Conservation (phyloP, 2,888 invertebrate species). For the Drosophila buzzatii region DNA sequence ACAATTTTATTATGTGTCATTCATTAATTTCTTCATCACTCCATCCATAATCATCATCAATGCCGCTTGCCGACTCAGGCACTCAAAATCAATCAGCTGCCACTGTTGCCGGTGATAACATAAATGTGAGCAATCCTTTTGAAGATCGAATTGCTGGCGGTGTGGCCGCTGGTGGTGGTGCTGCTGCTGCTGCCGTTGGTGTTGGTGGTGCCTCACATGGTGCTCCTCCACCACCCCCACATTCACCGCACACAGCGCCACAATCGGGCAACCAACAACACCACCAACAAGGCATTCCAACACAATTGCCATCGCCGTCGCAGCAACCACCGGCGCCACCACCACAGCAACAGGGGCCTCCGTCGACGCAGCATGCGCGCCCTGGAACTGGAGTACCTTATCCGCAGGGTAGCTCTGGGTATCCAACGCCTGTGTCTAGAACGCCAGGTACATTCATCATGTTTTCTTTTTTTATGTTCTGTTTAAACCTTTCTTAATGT, state of each 20-base stretch:
- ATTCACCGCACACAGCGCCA: constrained; percentile 68
- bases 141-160: constrained; percentile 88
- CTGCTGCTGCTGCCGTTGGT: constrained; percentile 44
- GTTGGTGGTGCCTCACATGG: constrained; percentile 43
- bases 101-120: constrained; percentile 88
- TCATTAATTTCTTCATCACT: constrained; percentile 68
- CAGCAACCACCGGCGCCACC: constrained; percentile 59
- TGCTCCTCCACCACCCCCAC: constrained; percentile 66
- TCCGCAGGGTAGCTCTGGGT: constrained; percentile 84
- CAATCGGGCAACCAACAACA: constrained; percentile 58
- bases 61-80: constrained; percentile 70
- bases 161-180: constrained; percentile 56
- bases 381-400: constrained; percentile 81
- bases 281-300: constrained; percentile 58
- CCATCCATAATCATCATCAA: constrained; percentile 52
- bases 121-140: constrained; percentile 94
- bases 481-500: constrained; percentile 32
- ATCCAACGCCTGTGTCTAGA: constrained; percentile 85
- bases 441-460: constrained; percentile 84
- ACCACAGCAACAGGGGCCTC: constrained; percentile 70
- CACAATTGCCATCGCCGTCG: constrained; percentile 60
- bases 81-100: constrained; percentile 80
- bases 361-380: constrained; percentile 69
- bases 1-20: constrained; percentile 69
- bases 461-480: constrained; percentile 56